Base-by-base conservation (phyloP, 2,888 invertebrate species). In the Rhodophaea formosa region DNA sequence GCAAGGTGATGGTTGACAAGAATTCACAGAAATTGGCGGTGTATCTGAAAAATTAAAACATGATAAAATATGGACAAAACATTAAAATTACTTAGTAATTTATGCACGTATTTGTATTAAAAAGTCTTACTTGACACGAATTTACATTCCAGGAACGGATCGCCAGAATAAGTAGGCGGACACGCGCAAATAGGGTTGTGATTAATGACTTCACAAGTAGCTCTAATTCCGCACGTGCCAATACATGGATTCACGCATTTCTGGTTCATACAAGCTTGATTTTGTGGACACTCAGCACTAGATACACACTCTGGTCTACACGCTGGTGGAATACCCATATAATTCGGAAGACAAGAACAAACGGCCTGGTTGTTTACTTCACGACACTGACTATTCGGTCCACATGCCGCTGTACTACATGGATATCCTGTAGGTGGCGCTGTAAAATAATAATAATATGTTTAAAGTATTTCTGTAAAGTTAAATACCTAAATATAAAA, bases 1-100 rank as follows among this genome's bases (percentile, higher is more conserved):
- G 77, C 97, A 97, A 0, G 96, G 96, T 53, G 95, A 95, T 49
- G 96, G 96, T 66, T 92, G 92, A 73, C 96, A 96, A 6, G 95
- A 95, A 71, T 95, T 94, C 55, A 91, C 79, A 53, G 65, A 65
- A 32, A 75, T 58, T 14, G 79, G 73, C 8, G 81, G 80, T 53
- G 73, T 62, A 74, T 69, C 88, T 88, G 64, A 59, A 82, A 84
- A 56, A 51, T 14, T 10, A 35, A 10, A 10, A 12, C 39, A 6
- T n/a, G 8, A 5, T 23, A 23, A 3, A 39, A 39, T 39, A 39
- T 39, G 10, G n/a, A 39, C 23, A 39, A 6, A 3, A 10, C 10
- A 39, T 39, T 35, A 0, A 39, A 39, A 6, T 12, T 12, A 6
- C 3, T 35, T 35, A 39, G 1, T 39, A 39, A n/a, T 12, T 10